A percentile compares a stretch with the other conserved stretches of the same genome.
Conservation (phyloP, 2,797 vertebrate genomes). For the Falco concolor region DNA sequence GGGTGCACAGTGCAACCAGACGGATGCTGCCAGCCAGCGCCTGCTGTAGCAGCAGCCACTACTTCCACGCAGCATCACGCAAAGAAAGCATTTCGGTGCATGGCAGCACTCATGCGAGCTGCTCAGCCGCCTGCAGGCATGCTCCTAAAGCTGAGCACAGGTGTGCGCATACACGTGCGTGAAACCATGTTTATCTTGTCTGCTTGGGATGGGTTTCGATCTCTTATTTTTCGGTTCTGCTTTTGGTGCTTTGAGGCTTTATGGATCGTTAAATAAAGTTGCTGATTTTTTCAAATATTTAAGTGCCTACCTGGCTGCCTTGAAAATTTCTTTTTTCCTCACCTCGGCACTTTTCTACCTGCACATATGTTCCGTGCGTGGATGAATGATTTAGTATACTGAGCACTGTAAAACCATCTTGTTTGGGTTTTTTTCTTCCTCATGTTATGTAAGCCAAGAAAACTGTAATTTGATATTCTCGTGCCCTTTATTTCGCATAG, state of each 20-base stretch:
- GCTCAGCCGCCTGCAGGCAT: neutral
- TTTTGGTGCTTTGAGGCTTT: neutral
- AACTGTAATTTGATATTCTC: neutral
- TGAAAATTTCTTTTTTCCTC: neutral
- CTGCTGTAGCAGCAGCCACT: neutral
- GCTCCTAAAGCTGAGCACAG: neutral
- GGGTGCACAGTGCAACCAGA: rapidly evolving
- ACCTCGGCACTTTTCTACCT: conserved; percentile 29
- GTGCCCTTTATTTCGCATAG: neutral
- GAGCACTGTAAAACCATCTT: conserved; percentile 8
- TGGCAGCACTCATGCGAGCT: neutral
- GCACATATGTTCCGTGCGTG: neutral
- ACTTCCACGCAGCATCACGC: rapidly evolving
- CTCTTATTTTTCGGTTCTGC: neutral
- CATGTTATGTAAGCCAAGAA: neutral
- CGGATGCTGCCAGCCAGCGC: rapidly evolving
- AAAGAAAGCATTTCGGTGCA: neutral
- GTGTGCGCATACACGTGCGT: rapidly evolving
- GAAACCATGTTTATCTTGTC: neutral
- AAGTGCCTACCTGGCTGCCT: conserved; percentile 37
- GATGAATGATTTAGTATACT: conserved; percentile 18
- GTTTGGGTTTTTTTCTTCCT: neutral
- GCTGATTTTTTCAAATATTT: conserved; percentile 29
- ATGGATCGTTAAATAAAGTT: conserved; percentile 31
- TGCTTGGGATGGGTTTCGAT: neutral